Conservation (phyloP, 2,888 invertebrate genomes). For the Drosophila affinis region DNA sequence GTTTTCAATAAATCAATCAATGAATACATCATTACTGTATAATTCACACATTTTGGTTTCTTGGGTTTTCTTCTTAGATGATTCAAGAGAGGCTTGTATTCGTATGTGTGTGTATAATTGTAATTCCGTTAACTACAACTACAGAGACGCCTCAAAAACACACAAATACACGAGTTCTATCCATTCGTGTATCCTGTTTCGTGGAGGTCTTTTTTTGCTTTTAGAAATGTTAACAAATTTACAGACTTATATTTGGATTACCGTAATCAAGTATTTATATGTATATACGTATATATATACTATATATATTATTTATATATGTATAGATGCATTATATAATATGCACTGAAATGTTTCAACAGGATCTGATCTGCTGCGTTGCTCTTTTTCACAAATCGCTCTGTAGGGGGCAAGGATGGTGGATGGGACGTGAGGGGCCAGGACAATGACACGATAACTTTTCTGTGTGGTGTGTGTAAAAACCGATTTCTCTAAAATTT, state of each 20-base stretch:
- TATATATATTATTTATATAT: constrained; percentile 38
- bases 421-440: not conserved
- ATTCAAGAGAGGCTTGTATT: constrained; percentile 14
- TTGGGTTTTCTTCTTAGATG: constrained; percentile 26
- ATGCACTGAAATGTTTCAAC: constrained; percentile 49
- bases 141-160: constrained; percentile 54
- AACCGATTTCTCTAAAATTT: constrained; percentile 40
- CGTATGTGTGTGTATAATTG: constrained; percentile 54
- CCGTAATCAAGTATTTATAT: constrained; percentile 46
- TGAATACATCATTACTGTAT: constrained; percentile 51
- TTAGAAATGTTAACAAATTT: constrained; percentile 77
- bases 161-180: not conserved
- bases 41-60: constrained; percentile 56
- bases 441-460: not conserved
- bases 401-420: not conserved
- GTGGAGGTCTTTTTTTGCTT: constrained; percentile 13
- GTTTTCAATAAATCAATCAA: constrained; percentile 38
- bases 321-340: constrained; percentile 46
- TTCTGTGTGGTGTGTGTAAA: constrained; percentile 16
- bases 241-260: constrained; percentile 75
- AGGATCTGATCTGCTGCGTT: constrained; percentile 19
- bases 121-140: constrained; percentile 69
- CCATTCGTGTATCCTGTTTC: constrained; percentile 26
- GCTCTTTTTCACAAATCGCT: constrained; percentile 1
- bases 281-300: constrained; percentile 23